Evolutionary conservation across 37 sponge, comb jelly and placozoan species (phyloP).

Genomic region (Corticium candelabrum): DNA sequence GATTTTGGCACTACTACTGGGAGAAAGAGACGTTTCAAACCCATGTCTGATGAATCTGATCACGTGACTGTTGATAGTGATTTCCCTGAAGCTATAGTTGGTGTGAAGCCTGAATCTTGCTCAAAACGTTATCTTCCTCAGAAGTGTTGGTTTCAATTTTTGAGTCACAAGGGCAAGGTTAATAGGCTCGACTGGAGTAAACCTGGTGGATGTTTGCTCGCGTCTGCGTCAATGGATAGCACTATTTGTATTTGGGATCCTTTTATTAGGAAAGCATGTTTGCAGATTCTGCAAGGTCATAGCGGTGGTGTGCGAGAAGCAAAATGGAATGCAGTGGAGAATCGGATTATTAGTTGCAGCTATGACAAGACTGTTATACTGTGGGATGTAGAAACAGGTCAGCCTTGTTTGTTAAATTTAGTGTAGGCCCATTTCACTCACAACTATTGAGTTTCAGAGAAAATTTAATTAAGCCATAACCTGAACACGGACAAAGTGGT

Average conservation of each 20-base stretch:
- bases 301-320: constrained; percentile 26
- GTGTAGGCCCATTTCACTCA: no score
- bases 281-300: background rate
- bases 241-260: background rate
- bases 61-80: no score
- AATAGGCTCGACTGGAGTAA: background rate
- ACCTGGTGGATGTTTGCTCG: background rate
- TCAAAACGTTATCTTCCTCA: no score
- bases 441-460: no score
- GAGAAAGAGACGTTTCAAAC: no score
- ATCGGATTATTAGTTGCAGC: constrained; percentile 35
- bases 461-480: no score
- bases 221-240: background rate
- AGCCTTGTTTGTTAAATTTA: no score
- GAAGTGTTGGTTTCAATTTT: background rate
- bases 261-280: background rate
- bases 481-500: no score
- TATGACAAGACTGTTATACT: constrained; percentile 29
- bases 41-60: no score
- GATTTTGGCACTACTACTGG: background rate
- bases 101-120: no score
- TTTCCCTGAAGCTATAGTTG: no score
- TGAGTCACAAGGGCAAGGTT: background rate
- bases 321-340: constrained; percentile 34
- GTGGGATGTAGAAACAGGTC: constrained; percentile 22